Conservation (phyloP, 2,797 vertebrate species). For the Acrossocheilus wenchowensis region DNA sequence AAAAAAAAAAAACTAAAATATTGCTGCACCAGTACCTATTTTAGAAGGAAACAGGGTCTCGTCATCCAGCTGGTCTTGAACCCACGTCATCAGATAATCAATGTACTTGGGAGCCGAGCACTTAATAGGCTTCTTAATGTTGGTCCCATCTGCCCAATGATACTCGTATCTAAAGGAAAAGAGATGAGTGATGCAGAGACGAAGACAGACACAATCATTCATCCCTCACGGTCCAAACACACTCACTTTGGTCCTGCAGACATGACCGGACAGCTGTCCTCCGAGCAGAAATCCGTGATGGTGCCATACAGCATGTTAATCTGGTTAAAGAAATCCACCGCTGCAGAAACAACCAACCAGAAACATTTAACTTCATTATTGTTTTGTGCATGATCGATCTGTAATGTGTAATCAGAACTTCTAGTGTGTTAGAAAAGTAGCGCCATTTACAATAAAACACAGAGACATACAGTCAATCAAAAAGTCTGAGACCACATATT, state of each 20-base stretch:
- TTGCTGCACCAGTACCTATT: constrained; percentile 81
- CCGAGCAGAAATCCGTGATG: constrained; percentile 96
- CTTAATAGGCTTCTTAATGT: constrained; percentile 99
- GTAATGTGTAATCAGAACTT: not conserved
- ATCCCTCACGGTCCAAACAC: not conserved
- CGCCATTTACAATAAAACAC: not conserved
- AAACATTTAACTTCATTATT: not conserved
- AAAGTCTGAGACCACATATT: not conserved
- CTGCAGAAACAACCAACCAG: constrained; percentile 72
- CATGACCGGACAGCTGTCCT: constrained; percentile 95
- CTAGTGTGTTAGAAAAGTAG: not conserved
- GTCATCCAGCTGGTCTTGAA: constrained; percentile 98
- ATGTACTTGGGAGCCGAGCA: constrained; percentile 98
- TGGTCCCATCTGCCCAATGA: constrained; percentile 99
- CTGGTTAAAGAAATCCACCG: constrained; percentile 99
- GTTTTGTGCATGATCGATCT: not conserved
- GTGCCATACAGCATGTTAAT: constrained; percentile 99
- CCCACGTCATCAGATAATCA: constrained; percentile 99
- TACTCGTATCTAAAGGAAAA: constrained; percentile 91
- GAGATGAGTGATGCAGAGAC: not conserved
- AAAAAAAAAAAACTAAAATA: not conserved
- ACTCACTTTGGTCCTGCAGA: constrained; percentile 97
- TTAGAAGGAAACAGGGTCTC: constrained; percentile 97
- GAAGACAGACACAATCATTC: not conserved
- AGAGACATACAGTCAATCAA: not conserved